Evolutionary conservation across 2,113 vertebrate species (phyloP).

Genomic region (Beaufortia kweichowensis): DNA sequence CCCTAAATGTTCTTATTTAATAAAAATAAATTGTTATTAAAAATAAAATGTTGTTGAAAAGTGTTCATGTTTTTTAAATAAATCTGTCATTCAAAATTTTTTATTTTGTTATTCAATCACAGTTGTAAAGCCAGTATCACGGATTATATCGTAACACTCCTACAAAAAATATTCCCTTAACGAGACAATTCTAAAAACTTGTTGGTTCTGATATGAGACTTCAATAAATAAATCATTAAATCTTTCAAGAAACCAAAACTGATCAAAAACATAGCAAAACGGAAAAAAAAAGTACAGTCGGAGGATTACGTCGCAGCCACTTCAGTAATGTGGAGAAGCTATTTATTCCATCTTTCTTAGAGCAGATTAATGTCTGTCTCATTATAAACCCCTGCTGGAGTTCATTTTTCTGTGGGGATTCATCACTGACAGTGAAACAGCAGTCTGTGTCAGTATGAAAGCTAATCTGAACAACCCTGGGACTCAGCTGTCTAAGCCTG

Average conservation of each 20-base stretch:
- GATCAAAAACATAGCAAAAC: background rate
- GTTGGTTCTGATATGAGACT: background rate
- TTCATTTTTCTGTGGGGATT: background rate
- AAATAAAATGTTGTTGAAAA: no score
- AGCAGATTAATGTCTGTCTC: constrained; percentile 8
- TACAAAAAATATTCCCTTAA: no score
- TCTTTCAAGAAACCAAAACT: constrained; percentile 1
- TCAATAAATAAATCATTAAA: background rate
- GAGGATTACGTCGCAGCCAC: background rate
- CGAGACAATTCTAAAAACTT: background rate
- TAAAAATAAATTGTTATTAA: no score
- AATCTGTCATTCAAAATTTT: no score
- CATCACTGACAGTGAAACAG: constrained; percentile 7
- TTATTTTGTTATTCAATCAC: no score
- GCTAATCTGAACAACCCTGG: background rate
- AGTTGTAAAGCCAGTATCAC: no score
- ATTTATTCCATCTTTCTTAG: constrained; percentile 22
- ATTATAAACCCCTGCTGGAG: constrained; percentile 11
- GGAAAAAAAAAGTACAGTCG: background rate
- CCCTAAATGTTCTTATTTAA: no score
- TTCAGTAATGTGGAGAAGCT: constrained; percentile 1
- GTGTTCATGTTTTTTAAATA: no score
- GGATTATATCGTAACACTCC: no score
- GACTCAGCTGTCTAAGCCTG: background rate
- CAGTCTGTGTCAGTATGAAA: background rate